Percentiles rank a stretch among this genome's conserved stretches.
These are phyloP conservation scores for Ivindomyrus marchei DNA, from an alignment of 2,113 vertebrate species.

Conservation along the genomic window DNA sequence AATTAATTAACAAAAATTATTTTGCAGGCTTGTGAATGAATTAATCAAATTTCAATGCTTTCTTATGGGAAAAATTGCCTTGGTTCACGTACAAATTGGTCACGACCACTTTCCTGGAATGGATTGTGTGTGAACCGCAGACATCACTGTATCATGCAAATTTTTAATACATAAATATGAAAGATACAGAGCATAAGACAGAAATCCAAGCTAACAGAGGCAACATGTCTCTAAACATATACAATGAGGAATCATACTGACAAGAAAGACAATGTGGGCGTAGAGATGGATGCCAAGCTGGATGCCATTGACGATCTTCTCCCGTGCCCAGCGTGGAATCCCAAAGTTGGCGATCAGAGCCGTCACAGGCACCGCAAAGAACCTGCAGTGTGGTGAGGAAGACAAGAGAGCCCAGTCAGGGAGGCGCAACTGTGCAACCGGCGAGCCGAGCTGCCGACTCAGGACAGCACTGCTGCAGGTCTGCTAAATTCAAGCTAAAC, in stretches of 20 bases:
- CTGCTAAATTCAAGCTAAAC: not conserved
- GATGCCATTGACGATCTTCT: conserved; percentile 91
- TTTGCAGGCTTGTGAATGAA: no score
- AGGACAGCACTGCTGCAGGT: not conserved
- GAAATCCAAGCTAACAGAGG: not conserved
- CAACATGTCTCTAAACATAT: not conserved
- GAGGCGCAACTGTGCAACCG: not conserved
- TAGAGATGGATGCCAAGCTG: conserved; percentile 86
- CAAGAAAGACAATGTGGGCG: conserved; percentile 79
- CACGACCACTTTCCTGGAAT: no score
- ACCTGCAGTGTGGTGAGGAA: conserved; percentile 56
- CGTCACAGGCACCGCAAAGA: conserved; percentile 83
- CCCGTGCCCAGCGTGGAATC: conserved; percentile 85
- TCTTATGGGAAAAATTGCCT: no score
- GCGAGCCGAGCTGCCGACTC: not conserved
- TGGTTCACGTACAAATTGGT: no score
- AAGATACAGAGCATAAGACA: not conserved
- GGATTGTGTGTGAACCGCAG: not conserved
- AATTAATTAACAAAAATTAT: no score
- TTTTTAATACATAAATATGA: not conserved
- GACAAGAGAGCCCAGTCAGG: not conserved
- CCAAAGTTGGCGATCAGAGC: conserved; percentile 87
- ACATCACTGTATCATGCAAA: not conserved
- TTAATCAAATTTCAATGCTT: no score
- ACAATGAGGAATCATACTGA: conserved; percentile 31